phyloP scores from a whole-genome alignment of 1,140 invertebrate genomes.

The Thalassaphorura encarpata region DNA sequence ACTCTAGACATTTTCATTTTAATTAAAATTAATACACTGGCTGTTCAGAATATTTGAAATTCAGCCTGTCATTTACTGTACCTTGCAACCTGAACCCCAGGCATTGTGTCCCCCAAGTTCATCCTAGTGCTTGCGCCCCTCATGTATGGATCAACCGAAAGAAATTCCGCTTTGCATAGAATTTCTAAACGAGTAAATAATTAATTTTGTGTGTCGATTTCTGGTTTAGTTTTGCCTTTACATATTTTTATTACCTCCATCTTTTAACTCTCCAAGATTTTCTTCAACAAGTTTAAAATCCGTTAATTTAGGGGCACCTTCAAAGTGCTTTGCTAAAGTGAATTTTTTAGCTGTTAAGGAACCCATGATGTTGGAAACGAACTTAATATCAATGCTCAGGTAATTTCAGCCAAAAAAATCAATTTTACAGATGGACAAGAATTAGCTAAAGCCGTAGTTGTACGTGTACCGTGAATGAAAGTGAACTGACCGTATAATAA shows the following conservation, averaged over 20 bases:
- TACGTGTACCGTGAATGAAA: too few species aligned
- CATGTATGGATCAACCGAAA: constrained; percentile 23
- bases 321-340: constrained; percentile 3
- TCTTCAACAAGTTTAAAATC: constrained; percentile 20
- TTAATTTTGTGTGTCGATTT: background rate
- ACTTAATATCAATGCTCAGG: too few species aligned
- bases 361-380: too few species aligned
- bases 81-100: constrained; percentile 8
- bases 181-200: constrained; percentile 13
- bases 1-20: constrained; percentile 3
- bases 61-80: background rate
- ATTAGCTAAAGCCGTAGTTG: too few species aligned
- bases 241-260: constrained; percentile 10
- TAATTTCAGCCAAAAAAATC: too few species aligned
- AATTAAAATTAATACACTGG: background rate
- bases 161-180: constrained; percentile 12
- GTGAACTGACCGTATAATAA: too few species aligned
- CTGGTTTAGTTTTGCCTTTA: background rate
- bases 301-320: constrained; percentile 9
- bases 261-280: constrained; percentile 7
- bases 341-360: constrained; percentile 13
- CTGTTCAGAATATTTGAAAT: background rate
- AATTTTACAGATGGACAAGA: too few species aligned
- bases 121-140: constrained; percentile 1
- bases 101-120: background rate